Base-by-base conservation (phyloP, 2,797 vertebrate species). In the Melanitta fusca region DNA sequence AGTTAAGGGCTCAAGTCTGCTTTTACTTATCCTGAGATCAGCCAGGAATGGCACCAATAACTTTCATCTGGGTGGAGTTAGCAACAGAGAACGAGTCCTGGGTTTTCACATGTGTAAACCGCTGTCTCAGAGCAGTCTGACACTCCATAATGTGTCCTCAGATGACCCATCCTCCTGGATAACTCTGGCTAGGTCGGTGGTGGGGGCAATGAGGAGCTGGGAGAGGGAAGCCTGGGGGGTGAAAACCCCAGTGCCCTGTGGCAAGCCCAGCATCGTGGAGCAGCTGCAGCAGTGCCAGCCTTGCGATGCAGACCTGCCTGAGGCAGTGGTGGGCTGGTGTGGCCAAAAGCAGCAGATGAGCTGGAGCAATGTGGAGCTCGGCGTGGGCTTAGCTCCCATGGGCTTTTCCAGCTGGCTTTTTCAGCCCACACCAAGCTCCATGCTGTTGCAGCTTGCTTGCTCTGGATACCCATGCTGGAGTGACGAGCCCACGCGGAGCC, bases 1-100 rank as follows among this genome's bases (percentile, higher is more conserved):
- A 92, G 58, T 13, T 16, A 77, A 80, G 47, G 24, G 25, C 41
- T 85, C 45, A 83, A 57, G 20, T 88, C 88, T 95, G 82, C 74
- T 96, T 95, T 94, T 75, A 81, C 70, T 95, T 95, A 93, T 5
- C 24, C 43, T 80, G 75, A 70, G 78, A 68, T 81, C 30, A 61
- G 28, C 66, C 62, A 77, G 66, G 41, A 96, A 66, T 11, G 20
- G 80, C 30, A 90, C 41, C 36, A 60, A 6, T 1, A 13, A 84
- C 21, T 77, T 95, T 89, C 54, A 56, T 96, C 80, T 85, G 75
- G 20, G 39, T 53, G 41, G 61, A 83, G 36, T 83, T 69, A 85
- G 61, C 3, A 0, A 64, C 1, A 0, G 69, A 84, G 58, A 84
- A 47, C 13, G 57, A 62, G 28, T 71, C 57, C 72, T 75, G 70